Evolutionary conservation across 2,113 vertebrate genomes (phyloP), one percentile per base, ranked within the genome.

Genomic region (Phylloscopus trochilus): DNA sequence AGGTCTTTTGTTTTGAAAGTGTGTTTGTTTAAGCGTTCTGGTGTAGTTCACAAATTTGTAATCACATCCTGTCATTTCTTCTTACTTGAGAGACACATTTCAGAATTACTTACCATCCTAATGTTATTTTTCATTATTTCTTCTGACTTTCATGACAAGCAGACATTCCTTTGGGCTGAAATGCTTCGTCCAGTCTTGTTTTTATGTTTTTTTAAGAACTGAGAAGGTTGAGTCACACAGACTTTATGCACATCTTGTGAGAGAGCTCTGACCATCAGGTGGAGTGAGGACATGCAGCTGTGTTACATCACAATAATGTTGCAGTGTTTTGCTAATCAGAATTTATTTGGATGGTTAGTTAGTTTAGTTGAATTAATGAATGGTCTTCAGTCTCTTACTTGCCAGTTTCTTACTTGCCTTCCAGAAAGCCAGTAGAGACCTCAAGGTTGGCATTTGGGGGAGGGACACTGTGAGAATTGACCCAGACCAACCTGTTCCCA

Each of bases 21-120:
- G 37, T 76, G 22, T 85, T 92, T 83, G 39, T 81, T 92, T 92
- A 83, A 67, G n/a, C 80, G 30, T 77, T 92, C 47, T 63, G 39
- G 11, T 74, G 24, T 47, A 55, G 67, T 69, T 39, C 53, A 66
- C 46, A 76, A 78, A 68, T 92, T 88, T 80, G 26, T 55, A 88
- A 72, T 84, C 62, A 55, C 39, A 90, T 80, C 46, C 62, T 90
- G 35, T 69, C 23, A 80, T 83, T 92, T 92, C 51, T 87, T 85
- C 70, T 49, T 2, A 13, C 52, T 2, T 52, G 51, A 93, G 37
- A 87, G 37, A 66, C 26, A 26, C 17, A 27, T 69, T 76, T 87
- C 75, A 92, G 58, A 41, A 76, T 90, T 76, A 44, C 46, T 60
- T 79, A n/a, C 24, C 80, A 58, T 83, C 87, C 51, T 64, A 82